phyloP scores from a whole-genome alignment of 1,140 invertebrate genomes.

The Cephus cinctus region DNA sequence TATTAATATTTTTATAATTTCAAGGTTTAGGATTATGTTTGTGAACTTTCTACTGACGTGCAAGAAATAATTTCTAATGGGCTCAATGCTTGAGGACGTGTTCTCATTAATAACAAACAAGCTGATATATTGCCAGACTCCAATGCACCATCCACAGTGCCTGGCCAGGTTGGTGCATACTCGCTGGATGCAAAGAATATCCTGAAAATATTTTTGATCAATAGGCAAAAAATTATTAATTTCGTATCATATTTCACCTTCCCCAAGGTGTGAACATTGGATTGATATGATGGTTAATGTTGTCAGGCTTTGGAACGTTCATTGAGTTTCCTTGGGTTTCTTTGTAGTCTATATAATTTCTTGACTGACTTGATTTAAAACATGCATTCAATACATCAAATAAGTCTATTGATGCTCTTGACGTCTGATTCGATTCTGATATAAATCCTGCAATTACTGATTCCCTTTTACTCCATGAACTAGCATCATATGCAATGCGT shows the following conservation, averaged over 20 bases:
- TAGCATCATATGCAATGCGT: constrained; percentile 26
- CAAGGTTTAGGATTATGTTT: too few species aligned
- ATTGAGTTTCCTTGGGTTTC: constrained; percentile 27
- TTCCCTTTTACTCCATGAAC: background rate
- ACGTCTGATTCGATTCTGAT: background rate
- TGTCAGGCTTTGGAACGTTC: constrained; percentile 26
- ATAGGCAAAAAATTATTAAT: constrained; percentile 1
- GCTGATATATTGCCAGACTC: constrained; percentile 20
- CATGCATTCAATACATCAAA: constrained; percentile 17
- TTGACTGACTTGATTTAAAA: too few species aligned
- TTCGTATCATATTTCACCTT: constrained; percentile 9
- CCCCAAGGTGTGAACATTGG: constrained; percentile 8
- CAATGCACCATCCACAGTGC: constrained; percentile 33
- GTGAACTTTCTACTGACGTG: too few species aligned
- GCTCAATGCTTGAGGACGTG: constrained; percentile 26
- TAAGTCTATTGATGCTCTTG: background rate
- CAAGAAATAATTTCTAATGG: too few species aligned
- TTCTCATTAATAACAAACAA: background rate
- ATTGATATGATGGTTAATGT: constrained; percentile 17
- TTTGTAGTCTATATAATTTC: too few species aligned
- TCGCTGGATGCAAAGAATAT: constrained; percentile 37
- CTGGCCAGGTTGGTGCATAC: constrained; percentile 31
- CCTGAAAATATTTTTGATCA: constrained; percentile 12
- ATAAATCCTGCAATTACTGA: constrained; percentile 26
- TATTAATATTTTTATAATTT: too few species aligned